A percentile compares a stretch with the other conserved stretches of the same genome.
phyloP scores from a whole-genome alignment of 2,797 vertebrate genomes.

The Garrulus glandarius region DNA sequence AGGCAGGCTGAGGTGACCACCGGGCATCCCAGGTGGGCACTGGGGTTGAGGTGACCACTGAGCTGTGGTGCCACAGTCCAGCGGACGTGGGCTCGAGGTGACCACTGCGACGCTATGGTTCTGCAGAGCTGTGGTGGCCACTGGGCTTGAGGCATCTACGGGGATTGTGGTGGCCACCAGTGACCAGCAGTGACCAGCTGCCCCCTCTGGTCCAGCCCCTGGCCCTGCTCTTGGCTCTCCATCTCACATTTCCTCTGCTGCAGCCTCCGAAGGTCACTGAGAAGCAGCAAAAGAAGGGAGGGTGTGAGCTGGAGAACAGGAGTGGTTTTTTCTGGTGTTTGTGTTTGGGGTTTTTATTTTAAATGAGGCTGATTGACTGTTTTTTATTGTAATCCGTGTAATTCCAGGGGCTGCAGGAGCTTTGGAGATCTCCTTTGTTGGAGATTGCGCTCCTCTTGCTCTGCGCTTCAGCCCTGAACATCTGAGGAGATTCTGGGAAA shows the following conservation, averaged over 20 bases:
- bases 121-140: not conserved
- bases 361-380: too few relatives aligned
- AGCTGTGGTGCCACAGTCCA: not conserved
- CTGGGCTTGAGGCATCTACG: too few relatives aligned
- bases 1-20: not conserved
- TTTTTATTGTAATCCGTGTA: not conserved
- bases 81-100: not conserved
- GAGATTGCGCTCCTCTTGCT: accelerated
- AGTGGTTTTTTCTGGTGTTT: accelerated
- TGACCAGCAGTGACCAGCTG: not conserved
- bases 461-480: not conserved
- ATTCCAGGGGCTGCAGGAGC: not conserved
- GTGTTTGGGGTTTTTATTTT: not conserved
- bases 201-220: not conserved
- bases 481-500: accelerated
- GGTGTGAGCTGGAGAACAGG: not conserved
- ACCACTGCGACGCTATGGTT: not conserved
- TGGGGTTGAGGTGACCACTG: too few relatives aligned
- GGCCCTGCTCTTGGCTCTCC: not conserved
- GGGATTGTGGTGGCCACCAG: not conserved
- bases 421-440: not conserved
- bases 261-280: not conserved
- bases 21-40: not conserved
- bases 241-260: not conserved
- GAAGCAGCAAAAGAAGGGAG: not conserved